These are phyloP conservation scores for Platypus cylindrus DNA, from an alignment of 2,888 invertebrate species.

Conservation along the genomic window DNA sequence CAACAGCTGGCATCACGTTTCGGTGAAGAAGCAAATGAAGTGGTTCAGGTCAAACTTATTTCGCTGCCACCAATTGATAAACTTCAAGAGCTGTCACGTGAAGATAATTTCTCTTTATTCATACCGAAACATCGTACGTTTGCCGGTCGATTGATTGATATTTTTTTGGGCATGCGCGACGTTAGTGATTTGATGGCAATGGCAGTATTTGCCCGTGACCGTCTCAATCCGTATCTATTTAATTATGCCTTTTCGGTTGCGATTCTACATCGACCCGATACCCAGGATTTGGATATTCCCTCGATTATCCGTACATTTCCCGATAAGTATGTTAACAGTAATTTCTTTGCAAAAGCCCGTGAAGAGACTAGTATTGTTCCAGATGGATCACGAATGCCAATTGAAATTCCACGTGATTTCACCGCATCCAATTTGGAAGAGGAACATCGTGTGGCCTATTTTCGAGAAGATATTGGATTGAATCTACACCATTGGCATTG, in stretches of 20 bases:
- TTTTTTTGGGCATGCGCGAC: slow-evolving; percentile 51
- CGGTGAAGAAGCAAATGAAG: slow-evolving; percentile 39
- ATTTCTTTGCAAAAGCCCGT: slow-evolving; percentile 54
- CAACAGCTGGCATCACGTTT: slow-evolving; percentile 46
- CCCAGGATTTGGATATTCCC: slow-evolving; percentile 55
- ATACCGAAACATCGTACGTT: slow-evolving; percentile 56
- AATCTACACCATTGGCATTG: slow-evolving; percentile 88
- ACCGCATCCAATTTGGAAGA: slow-evolving; percentile 62
- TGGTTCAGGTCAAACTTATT: slow-evolving; percentile 42
- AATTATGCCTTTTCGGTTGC: slow-evolving; percentile 69
- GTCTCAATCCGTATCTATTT: slow-evolving; percentile 68
- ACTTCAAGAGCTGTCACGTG: slow-evolving; percentile 44
- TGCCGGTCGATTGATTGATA: slow-evolving; percentile 55
- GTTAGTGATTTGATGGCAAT: slow-evolving; percentile 59
- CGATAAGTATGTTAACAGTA: slow-evolving; percentile 67
- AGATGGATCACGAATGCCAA: slow-evolving; percentile 48
- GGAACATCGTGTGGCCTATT: slow-evolving; percentile 73
- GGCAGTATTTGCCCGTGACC: slow-evolving; percentile 55
- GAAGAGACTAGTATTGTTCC: slow-evolving; percentile 54
- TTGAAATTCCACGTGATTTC: slow-evolving; percentile 46
- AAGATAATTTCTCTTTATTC: slow-evolving; percentile 63
- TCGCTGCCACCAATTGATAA: slow-evolving; percentile 44
- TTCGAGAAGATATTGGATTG: slow-evolving; percentile 65
- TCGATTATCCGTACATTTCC: slow-evolving; percentile 69
- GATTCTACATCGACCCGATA: slow-evolving; percentile 58